These are phyloP conservation scores for Dendrolimus kikuchii DNA, from an alignment of 1,140 invertebrate species.

Conservation along the genomic window DNA sequence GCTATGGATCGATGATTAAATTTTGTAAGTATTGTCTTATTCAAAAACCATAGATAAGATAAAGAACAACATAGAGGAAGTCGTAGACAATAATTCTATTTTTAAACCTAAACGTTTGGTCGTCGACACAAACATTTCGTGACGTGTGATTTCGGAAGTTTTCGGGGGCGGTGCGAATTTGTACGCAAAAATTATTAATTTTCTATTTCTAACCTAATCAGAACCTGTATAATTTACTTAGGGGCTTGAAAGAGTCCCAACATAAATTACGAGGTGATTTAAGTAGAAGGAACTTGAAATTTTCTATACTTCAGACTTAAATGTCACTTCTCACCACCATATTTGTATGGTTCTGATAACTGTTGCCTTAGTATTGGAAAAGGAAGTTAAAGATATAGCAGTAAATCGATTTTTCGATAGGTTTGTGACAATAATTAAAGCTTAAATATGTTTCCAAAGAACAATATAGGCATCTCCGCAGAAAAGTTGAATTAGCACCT, in stretches of 20 bases:
- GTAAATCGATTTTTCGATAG: constrained; percentile 10
- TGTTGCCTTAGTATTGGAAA: constrained; percentile 32
- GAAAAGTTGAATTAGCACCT: constrained; percentile 51
- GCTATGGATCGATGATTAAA: constrained; percentile 21
- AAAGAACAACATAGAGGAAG: constrained; percentile 4
- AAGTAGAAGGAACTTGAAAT: constrained; percentile 65
- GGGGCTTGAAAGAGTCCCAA: constrained; percentile 40
- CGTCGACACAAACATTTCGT: constrained; percentile 28
- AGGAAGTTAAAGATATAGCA: constrained; percentile 1
- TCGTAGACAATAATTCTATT: constrained; percentile 20
- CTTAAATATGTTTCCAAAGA: constrained; percentile 21
- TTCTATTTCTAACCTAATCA: constrained; percentile 68
- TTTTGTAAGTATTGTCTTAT: too few relatives aligned
- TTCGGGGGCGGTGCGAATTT: constrained; percentile 45
- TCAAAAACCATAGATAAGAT: too few relatives aligned
- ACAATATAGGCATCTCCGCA: constrained; percentile 16
- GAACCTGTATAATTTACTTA: constrained; percentile 73
- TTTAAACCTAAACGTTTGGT: constrained; percentile 18
- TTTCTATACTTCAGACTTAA: constrained; percentile 43
- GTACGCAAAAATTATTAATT: constrained; percentile 34
- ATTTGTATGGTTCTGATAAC: constrained; percentile 63
- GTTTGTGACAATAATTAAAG: constrained; percentile 51
- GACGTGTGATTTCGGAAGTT: constrained; percentile 37
- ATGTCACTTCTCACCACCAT: constrained; percentile 61
- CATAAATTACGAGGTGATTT: constrained; percentile 73